A percentile compares a stretch with the other conserved stretches of the same genome.
These are phyloP conservation scores for Acropternis orthonyx DNA, from an alignment of 2,797 vertebrate genomes.

Conservation along the genomic window DNA sequence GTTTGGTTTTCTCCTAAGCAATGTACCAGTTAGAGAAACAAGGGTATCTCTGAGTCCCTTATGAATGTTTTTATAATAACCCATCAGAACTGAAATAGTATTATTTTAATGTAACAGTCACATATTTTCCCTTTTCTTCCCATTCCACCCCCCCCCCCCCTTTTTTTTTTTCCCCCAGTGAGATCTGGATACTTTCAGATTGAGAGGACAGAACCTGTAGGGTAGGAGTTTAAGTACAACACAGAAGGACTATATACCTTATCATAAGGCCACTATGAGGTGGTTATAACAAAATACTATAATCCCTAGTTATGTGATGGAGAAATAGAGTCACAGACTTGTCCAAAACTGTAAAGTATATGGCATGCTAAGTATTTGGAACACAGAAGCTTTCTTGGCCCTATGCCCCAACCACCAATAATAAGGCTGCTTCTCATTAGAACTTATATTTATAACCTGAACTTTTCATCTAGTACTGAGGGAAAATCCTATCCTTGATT, in stretches of 20 bases:
- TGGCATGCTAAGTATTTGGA: neutral
- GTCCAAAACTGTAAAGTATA: neutral
- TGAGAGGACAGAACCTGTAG: neutral
- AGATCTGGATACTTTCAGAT: neutral
- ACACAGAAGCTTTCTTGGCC: neutral
- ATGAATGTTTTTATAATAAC: neutral
- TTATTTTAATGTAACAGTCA: neutral
- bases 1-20: neutral
- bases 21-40: neutral
- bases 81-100: neutral
- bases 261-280: neutral
- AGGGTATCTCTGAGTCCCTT: neutral
- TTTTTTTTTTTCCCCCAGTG: neutral
- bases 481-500: neutral
- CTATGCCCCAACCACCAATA: neutral
- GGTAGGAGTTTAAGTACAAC: neutral
- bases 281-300: constrained; percentile 14
- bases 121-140: neutral
- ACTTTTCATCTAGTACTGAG: constrained; percentile 8
- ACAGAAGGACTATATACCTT: neutral
- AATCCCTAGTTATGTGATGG: neutral
- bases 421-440: neutral
- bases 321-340: neutral
- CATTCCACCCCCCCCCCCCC: neutral
- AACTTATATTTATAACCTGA: constrained; percentile 5